A percentile compares a stretch with the other conserved stretches of the same genome.
phyloP scores from a whole-genome alignment of 2,113 vertebrate genomes.

The Gulo gulo region DNA sequence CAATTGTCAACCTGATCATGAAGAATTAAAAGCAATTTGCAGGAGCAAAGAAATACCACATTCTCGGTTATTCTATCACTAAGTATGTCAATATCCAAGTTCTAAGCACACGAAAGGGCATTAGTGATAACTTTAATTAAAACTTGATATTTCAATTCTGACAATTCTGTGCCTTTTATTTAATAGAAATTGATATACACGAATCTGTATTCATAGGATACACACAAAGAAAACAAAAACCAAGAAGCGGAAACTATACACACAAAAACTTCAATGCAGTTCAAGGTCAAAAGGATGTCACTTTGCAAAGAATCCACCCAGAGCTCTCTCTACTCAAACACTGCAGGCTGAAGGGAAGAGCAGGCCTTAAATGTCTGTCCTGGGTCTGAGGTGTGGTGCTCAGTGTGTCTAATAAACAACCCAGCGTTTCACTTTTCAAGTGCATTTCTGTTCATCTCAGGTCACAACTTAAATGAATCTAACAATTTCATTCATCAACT shows the following conservation, averaged over 20 bases:
- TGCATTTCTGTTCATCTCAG: conserved; percentile 66
- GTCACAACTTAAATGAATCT: conserved; percentile 73
- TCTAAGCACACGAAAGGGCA: conserved; percentile 6
- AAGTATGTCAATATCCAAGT: conserved; percentile 27
- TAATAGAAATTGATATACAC: conserved; percentile 16
- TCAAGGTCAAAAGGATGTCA: conserved; percentile 57
- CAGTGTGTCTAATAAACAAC: conserved; percentile 50
- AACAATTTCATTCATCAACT: conserved; percentile 79
- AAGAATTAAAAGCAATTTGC: conserved; percentile 50
- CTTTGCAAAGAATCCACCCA: background rate
- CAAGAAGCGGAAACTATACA: background rate
- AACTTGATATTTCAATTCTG: conserved; percentile 63
- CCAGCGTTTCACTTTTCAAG: conserved; percentile 63
- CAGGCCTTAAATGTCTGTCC: background rate
- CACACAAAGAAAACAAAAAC: conserved; percentile 48
- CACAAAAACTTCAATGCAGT: background rate
- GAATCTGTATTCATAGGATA: background rate
- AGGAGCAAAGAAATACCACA: background rate
- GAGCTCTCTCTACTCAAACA: background rate
- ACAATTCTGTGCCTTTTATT: conserved; percentile 44
- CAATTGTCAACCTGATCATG: conserved; percentile 57
- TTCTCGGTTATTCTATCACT: conserved; percentile 20
- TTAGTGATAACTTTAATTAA: conserved; percentile 73
- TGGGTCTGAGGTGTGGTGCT: background rate
- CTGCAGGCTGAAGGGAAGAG: background rate